Percentiles rank a stretch among this genome's conserved stretches.
Conservation (phyloP, 1,140 invertebrate species). For the Tribolium castaneum region DNA sequence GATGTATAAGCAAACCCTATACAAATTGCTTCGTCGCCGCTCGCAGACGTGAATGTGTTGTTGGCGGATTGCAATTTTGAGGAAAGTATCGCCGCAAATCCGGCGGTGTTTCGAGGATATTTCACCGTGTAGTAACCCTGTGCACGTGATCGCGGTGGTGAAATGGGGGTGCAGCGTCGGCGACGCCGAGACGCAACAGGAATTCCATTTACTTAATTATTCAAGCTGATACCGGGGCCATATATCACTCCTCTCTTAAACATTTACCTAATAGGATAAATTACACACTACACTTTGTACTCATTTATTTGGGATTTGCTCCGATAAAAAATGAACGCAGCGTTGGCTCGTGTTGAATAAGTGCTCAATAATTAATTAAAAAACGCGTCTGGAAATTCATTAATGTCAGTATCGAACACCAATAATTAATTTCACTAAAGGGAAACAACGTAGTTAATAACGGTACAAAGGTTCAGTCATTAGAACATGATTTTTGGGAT, state of each 20-base stretch:
- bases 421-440: too few species aligned
- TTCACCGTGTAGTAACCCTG: slow-evolving; percentile 9
- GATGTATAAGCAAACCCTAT: slow-evolving; percentile 30
- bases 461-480: too few species aligned
- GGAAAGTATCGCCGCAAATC: slow-evolving; percentile 33
- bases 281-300: slow-evolving; percentile 32
- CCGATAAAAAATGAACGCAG: slow-evolving; percentile 6
- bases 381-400: neutral
- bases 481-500: too few species aligned
- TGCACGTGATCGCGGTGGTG: slow-evolving; percentile 18
- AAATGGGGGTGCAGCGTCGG: slow-evolving; percentile 24
- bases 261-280: slow-evolving; percentile 34
- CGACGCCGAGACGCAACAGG: slow-evolving; percentile 28
- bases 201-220: slow-evolving; percentile 36
- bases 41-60: slow-evolving; percentile 19
- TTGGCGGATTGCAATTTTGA: slow-evolving; percentile 33
- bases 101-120: slow-evolving; percentile 27
- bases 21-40: slow-evolving; percentile 30
- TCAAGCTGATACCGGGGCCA: slow-evolving; percentile 26
- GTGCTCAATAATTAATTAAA: slow-evolving; percentile 11
- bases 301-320: slow-evolving; percentile 25
- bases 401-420: neutral
- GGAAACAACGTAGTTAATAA: too few species aligned
- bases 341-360: neutral
- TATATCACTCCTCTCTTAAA: slow-evolving; percentile 25